Evolutionary conservation across 2,113 vertebrate genomes (phyloP), one percentile per base, ranked within the genome.

Genomic region (Dendropsophus ebraccatus): DNA sequence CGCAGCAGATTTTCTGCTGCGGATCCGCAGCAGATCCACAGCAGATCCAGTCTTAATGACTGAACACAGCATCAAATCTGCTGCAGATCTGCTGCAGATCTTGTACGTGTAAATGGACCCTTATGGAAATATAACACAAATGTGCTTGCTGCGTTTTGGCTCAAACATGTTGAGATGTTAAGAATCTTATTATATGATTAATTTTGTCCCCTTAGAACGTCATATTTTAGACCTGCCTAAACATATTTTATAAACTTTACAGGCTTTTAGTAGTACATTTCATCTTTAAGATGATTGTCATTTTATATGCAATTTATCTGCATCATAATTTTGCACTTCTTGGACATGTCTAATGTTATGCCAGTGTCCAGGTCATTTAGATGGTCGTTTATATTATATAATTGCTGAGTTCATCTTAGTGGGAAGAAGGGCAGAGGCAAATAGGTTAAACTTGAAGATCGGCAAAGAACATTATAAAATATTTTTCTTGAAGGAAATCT

Each of bases 311-410:
- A 69, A 69, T 69, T 35, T 69, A 69, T 35, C 8, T 69, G 14
- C 16, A 37, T 69, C 65, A 69, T 69, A 69, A 35, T 69, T 19
- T 35, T 69, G 65, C 65, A 69, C 65, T 69, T 69, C 35, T 30
- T 2, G 35, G 65, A 67, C 17, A 8, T 19, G 30, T 32, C 28
- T 21, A 21, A 19, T 69, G 17, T 35, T 69, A 19, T 8, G 65
- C 30, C 16, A 19, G 14, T 8, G 30, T 69, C 8, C 32, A 37
- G 3, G 21, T 11, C 65, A 32, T 69, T 69, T 69, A 35, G 1
- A 69, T 35, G 17, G 65, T 35, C 16, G 6, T 69, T 69, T 37
- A 37, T 69, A 69, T 69, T 32, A 69, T 69, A 35, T 69, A 14
- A 35, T 21, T 35, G 30, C 16, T 35, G 32, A 65, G 65, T 30